Conservation (phyloP, 2,888 invertebrate genomes). For the Ormyrus pomaceus region DNA sequence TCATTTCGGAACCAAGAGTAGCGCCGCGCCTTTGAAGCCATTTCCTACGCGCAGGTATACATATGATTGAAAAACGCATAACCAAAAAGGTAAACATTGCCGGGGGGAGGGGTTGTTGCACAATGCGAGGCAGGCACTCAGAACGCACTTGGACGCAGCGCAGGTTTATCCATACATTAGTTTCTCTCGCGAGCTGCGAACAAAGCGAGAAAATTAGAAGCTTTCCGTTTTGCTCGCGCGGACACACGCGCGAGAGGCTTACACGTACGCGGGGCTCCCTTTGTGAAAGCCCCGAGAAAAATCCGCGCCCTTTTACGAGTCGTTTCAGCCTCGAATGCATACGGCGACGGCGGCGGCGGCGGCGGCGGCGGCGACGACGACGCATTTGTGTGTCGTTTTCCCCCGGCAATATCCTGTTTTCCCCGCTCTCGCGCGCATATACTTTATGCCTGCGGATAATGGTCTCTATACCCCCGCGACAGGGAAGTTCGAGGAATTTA, state of each 20-base stretch:
- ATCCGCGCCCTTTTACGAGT: conserved; percentile 49
- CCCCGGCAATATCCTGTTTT: conserved; percentile 38
- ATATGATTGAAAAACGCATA: too few relatives aligned
- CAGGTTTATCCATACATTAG: too few relatives aligned
- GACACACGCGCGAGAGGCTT: background rate
- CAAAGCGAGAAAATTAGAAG: conserved; percentile 44
- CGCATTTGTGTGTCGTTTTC: conserved; percentile 34
- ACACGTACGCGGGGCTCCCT: background rate
- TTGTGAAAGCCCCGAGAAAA: conserved; percentile 36
- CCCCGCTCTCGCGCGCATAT: conserved; percentile 19
- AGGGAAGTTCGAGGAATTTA: conserved; percentile 49
- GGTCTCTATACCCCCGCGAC: conserved; percentile 20
- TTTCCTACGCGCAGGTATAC: too few relatives aligned
- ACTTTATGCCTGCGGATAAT: conserved; percentile 49
- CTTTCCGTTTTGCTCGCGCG: background rate
- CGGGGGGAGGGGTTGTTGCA: too few relatives aligned
- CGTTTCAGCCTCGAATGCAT: conserved; percentile 19
- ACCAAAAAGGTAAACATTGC: too few relatives aligned
- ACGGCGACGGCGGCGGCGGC: background rate
- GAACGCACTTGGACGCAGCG: too few relatives aligned
- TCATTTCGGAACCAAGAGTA: too few relatives aligned
- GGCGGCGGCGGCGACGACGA: background rate
- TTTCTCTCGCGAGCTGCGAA: background rate
- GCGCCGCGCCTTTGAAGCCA: too few relatives aligned
- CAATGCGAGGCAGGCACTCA: too few relatives aligned